Evolutionary conservation across 2,888 invertebrate genomes (phyloP), one percentile per base, ranked within the genome.

Genomic region (Eledona agricola): DNA sequence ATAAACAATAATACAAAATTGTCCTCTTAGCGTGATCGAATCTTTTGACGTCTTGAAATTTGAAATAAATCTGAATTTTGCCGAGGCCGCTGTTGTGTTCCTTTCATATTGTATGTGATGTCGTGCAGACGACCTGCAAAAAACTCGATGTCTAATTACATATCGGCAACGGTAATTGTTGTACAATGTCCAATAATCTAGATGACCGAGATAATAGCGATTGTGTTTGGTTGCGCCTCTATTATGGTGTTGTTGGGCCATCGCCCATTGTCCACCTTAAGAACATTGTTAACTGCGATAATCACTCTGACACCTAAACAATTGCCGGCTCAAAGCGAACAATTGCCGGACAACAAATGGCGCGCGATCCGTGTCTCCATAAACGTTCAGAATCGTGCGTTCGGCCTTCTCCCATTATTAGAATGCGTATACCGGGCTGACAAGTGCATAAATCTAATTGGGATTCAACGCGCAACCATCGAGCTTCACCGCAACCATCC

Each of bases 401-500:
- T 63, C 59, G 52, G 57, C 58, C 55, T 59, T 57, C 63, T 62
- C n/a, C n/a, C 61, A 64, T 65, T 66, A 64, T 59, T 63, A 66
- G 61, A 64, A 62, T 64, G 57, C 62, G 57, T 43, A n/a, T n/a
- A 22, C 32, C 58, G 54, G 49, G 59, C 53, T 62, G 63, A 62
- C 62, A 62, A 62, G 58, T 62, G 61, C 59, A 64, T 61, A 63
- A 62, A 60, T 62, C 42, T 50, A 50, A 50, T 42, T 42, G 34
- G 22, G 32, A 40, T 50, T 34, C 40, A 40, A 28, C 31, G 22
- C 26, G 23, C 23, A 38, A 26, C 25, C 9, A 22, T n/a, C n/a
- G n/a, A 26, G 23, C 28, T 29, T 16, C 29, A 42, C 40, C 40
- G 29, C 29, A 42, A 42, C 40, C 40, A 29, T 42, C 40, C 26